Conservation (phyloP, 2,888 invertebrate genomes). For the Junonia oenone region DNA sequence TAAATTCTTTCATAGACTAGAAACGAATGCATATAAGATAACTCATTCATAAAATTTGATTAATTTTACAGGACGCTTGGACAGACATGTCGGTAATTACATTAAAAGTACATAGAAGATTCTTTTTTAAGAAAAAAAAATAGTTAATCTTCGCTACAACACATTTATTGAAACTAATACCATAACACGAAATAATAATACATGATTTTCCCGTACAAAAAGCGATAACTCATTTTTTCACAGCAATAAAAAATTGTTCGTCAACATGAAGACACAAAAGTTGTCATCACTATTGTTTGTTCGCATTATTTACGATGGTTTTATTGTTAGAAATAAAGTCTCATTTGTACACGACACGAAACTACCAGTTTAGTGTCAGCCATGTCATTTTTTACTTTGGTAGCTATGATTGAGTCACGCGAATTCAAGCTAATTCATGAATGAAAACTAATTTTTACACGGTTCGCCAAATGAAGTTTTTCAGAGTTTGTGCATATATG, state of each 20-base stretch:
- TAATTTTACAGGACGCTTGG: too few relatives aligned
- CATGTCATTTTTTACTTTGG: conserved; percentile 15
- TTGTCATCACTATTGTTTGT: conserved; percentile 23
- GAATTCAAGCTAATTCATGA: background rate
- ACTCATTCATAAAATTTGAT: too few relatives aligned
- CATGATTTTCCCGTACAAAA: conserved; percentile 11
- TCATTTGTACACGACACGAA: conserved; percentile 25
- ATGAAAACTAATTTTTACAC: background rate
- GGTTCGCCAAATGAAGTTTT: background rate
- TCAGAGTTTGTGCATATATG: background rate
- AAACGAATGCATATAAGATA: too few relatives aligned
- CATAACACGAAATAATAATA: background rate
- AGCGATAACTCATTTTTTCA: conserved; percentile 20
- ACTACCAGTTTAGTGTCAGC: conserved; percentile 23
- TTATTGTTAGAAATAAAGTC: conserved; percentile 25
- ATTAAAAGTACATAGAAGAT: too few relatives aligned
- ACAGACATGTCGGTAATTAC: too few relatives aligned
- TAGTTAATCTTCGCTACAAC: background rate
- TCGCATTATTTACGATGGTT: conserved; percentile 27
- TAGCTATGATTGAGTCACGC: conserved; percentile 18
- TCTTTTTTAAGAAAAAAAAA: too few relatives aligned
- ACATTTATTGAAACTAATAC: background rate
- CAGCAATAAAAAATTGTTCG: conserved; percentile 16
- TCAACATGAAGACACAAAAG: conserved; percentile 1
- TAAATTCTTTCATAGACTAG: background rate